Base-by-base conservation (phyloP, 2,113 vertebrate genomes). In the Cheilinus undulatus region DNA sequence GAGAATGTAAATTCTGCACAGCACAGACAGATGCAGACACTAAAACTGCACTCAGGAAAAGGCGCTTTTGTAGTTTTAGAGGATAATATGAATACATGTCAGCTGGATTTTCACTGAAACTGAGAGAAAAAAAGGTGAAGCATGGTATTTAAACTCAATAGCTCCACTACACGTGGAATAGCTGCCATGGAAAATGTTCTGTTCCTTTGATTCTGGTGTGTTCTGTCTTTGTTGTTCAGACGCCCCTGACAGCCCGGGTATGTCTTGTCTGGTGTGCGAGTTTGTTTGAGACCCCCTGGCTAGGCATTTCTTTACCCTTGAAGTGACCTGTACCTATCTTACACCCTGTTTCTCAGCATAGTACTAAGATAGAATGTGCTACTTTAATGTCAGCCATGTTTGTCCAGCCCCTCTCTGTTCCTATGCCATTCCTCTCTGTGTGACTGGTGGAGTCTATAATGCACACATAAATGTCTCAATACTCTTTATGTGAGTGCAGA, bases 141-240 rank as follows among this genome's bases (percentile, higher is more conserved):
- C 85, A 86, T 88, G 78, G 23, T 30, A 27, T 52, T 64, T 8
- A 22, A 54, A 73, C 84, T 89, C 77, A 84, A 81, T 87, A 89
- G 67, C 86, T 87, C 84, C 61, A 70, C 83, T 57, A 64, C 73
- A 72, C 61, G 73, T 87, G 73, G 72, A 86, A 91, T 89, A 92
- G 91, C 84, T 93, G 89, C 88, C 89, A 90, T 90, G 65, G 65
- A 74, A 89, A 54, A 54, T 67, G 51, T 65, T 82, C 67, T 74
- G 74, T 80, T 90, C 82, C 87, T 85, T 84, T 87, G 81, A 80
- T 80, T 48, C 58, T 86, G 57, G 87, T 89, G 78, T 92, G 87
- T 88, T 90, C 83, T 93, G 85, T 92, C 82, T 93, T 73, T 92
- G 76, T 87, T 69, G 85, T 90, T 87, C 90, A 94, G 93, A 91